phyloP scores from a whole-genome alignment of 1,140 invertebrate species.

The Trinorchestia longiramus region DNA sequence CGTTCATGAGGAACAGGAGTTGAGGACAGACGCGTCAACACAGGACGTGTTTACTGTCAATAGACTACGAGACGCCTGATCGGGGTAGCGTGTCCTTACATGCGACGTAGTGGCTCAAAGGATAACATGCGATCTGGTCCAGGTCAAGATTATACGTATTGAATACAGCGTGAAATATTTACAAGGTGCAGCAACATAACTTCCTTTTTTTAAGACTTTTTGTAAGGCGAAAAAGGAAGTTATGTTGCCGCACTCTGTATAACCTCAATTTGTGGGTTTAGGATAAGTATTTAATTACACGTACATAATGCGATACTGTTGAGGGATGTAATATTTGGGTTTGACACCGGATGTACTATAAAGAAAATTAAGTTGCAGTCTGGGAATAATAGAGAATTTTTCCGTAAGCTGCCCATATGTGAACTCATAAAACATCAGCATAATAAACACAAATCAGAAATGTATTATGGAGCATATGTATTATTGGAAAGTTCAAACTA shows the following conservation, averaged over 20 bases:
- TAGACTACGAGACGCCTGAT: background rate
- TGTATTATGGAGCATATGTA: background rate
- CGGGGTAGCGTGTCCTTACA: background rate
- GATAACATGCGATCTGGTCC: background rate
- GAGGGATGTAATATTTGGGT: background rate
- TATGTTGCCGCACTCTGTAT: too few relatives aligned
- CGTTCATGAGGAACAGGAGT: background rate
- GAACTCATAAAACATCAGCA: background rate
- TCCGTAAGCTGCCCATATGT: background rate
- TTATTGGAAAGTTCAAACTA: background rate
- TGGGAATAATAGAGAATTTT: background rate
- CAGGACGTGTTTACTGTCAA: background rate
- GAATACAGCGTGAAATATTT: background rate
- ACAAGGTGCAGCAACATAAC: too few relatives aligned
- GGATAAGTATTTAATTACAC: background rate
- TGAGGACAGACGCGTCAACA: background rate
- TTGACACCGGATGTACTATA: background rate
- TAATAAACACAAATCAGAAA: background rate
- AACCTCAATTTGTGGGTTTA: background rate
- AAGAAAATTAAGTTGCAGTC: background rate
- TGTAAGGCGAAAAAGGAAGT: too few relatives aligned
- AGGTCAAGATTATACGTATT: background rate
- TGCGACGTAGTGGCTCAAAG: background rate
- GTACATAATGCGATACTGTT: background rate
- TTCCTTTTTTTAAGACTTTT: too few relatives aligned